Evolutionary conservation across 2,113 vertebrate species (phyloP), one percentile per base, ranked within the genome.

Genomic region (Aspiorhynchus laticeps): DNA sequence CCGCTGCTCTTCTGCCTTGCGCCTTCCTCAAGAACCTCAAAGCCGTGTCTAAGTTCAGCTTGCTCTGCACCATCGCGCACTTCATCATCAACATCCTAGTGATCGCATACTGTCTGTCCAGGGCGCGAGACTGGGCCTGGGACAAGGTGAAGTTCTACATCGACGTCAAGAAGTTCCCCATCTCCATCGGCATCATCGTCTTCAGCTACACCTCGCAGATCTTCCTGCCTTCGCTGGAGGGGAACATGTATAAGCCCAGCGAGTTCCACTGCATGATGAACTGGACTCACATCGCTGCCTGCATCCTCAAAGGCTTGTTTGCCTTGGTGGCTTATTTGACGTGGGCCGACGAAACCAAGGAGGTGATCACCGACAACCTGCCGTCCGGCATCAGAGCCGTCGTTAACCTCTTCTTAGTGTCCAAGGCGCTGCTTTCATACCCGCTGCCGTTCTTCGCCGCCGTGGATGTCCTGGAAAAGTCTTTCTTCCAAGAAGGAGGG

Each of bases 191-290:
- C 90, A 99, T 99, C 91, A 99, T 99, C 88, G 98, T 99, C 87
- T 99, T 99, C 95, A 99, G 98, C 95, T 99, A 99, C 94, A 99
- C 98, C 63, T 99, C 98, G 26, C 98, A 99, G 95, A 99, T 99
- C 91, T 99, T 99, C 95, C 94, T 99, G 93, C 98, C 98, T 41
- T 99, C 98, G 5, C 93, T 99, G 91, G 98, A 99, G 94, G 98
- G 98, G 41, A 99, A 99, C 93, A 99, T 99, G 98, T 93, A 96
- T 71, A 97, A 96, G 87, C 97, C 97, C 78, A 97, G 96, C 94
- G 98, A 99, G 93, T 99, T 99, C 89, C 96, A 97, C 74, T 98
- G 97, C 94, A 99, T 99, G 98, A 99, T 99, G 98, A 98, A 99
- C 93, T 99, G 98, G 98, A 99, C 98, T 80, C 98, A 99, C 92